Conservation (phyloP, 2,888 invertebrate species). For the Melanophora roralis region DNA sequence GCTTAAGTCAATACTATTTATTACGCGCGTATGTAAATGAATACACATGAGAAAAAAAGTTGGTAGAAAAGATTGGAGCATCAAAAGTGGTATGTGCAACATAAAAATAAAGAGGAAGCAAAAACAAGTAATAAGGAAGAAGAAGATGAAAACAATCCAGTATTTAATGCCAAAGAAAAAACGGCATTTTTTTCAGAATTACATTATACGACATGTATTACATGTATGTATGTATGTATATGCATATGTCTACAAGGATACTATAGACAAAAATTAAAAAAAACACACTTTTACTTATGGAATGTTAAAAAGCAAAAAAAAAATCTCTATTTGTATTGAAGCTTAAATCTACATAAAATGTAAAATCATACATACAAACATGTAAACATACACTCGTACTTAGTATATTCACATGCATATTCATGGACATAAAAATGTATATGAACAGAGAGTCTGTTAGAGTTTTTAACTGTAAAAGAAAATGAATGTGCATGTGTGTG, state of each 20-base stretch:
- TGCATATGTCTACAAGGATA: no score
- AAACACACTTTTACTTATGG: neutral
- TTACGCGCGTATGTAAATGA: conserved; percentile 49
- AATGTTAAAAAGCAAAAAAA: conserved; percentile 1
- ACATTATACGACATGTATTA: no score
- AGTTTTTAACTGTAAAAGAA: neutral
- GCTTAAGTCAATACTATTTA: conserved; percentile 46
- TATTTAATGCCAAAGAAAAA: conserved; percentile 17
- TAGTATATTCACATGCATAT: conserved; percentile 2
- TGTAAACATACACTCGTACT: no score
- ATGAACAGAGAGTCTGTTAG: neutral
- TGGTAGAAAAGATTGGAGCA: conserved; percentile 10
- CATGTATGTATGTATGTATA: no score
- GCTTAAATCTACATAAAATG: conserved; percentile 8
- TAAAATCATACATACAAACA: no score
- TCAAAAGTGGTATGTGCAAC: conserved; percentile 28
- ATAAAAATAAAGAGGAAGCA: conserved; percentile 19
- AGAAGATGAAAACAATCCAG: conserved; percentile 23
- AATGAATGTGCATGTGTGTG: neutral
- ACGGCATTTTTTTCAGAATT: neutral
- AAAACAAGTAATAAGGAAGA: neutral
- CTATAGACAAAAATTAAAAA: neutral
- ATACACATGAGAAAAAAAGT: neutral
- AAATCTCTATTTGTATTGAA: conserved; percentile 13
- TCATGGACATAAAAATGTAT: conserved; percentile 14